A percentile compares a stretch with the other conserved stretches of the same genome.
These are phyloP conservation scores for Phataginus tetradactyla DNA, from an alignment of 2,797 vertebrate species.

Conservation along the genomic window DNA sequence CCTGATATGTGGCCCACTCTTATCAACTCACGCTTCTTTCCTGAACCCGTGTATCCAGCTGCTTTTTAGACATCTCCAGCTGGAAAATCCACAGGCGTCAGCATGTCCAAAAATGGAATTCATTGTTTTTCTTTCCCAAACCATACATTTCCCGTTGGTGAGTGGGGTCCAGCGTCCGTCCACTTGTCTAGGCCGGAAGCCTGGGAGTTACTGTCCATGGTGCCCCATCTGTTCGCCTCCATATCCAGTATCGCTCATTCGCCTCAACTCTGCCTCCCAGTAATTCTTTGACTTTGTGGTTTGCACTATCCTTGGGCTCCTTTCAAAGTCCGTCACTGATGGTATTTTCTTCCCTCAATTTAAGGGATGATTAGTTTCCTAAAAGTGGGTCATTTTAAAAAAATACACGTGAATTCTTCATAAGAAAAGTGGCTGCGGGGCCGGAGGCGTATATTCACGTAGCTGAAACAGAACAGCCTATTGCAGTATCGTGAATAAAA, in stretches of 20 bases:
- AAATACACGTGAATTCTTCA: background rate
- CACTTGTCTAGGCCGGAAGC: background rate
- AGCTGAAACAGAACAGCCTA: background rate
- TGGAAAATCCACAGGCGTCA: background rate
- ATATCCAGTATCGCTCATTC: background rate
- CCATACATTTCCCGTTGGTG: background rate
- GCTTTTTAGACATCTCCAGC: background rate
- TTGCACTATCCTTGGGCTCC: background rate
- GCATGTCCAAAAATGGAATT: background rate
- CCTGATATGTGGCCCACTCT: background rate
- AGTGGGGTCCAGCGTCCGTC: background rate
- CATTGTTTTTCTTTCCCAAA: background rate
- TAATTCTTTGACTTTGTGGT: constrained; percentile 2
- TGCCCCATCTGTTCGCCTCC: background rate
- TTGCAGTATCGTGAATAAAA: background rate
- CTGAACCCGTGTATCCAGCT: background rate
- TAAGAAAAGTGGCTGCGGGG: background rate
- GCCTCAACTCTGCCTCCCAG: background rate
- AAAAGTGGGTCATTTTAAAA: background rate
- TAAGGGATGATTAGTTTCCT: background rate
- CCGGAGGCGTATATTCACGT: background rate
- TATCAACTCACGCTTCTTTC: background rate
- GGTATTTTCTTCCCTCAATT: background rate
- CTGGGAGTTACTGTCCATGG: background rate
- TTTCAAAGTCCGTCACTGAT: background rate